Evolutionary conservation across 1,140 invertebrate species (phyloP).

Genomic region (Conus betulinus): DNA sequence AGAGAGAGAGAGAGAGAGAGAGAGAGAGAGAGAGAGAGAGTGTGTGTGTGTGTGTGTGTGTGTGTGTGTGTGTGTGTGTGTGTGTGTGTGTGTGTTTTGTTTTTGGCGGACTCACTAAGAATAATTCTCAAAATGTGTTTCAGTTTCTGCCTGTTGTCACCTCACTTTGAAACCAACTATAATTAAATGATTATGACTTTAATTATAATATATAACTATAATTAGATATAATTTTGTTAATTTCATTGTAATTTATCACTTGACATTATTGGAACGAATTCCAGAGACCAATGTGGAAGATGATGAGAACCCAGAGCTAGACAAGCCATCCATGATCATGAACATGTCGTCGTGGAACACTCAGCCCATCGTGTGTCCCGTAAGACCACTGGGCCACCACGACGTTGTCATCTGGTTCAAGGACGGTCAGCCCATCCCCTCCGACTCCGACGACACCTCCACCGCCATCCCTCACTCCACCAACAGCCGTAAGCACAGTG

Average conservation of each 20-base stretch:
- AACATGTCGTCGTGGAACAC: slow-evolving; percentile 29
- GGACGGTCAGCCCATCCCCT: slow-evolving; percentile 28
- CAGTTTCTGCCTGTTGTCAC: too few relatives aligned
- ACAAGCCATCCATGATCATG: background rate
- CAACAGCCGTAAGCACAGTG: background rate
- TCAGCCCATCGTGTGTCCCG: slow-evolving; percentile 16
- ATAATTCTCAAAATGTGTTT: too few relatives aligned
- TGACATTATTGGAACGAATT: background rate
- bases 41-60: too few relatives aligned
- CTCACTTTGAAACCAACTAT: too few relatives aligned
- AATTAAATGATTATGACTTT: too few relatives aligned
- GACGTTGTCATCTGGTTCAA: slow-evolving; percentile 37
- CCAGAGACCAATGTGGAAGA: background rate
- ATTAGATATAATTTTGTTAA: background rate
- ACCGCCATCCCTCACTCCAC: background rate
- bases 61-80: too few relatives aligned
- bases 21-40: too few relatives aligned
- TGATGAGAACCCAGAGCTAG: background rate
- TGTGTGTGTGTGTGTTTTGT: too few relatives aligned
- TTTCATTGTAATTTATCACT: background rate
- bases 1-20: too few relatives aligned
- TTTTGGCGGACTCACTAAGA: too few relatives aligned
- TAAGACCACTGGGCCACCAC: slow-evolving; percentile 3
- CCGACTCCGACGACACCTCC: background rate
- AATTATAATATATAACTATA: background rate